Evolutionary conservation across 2,113 vertebrate species (phyloP).

Genomic region (Astur gentilis): DNA sequence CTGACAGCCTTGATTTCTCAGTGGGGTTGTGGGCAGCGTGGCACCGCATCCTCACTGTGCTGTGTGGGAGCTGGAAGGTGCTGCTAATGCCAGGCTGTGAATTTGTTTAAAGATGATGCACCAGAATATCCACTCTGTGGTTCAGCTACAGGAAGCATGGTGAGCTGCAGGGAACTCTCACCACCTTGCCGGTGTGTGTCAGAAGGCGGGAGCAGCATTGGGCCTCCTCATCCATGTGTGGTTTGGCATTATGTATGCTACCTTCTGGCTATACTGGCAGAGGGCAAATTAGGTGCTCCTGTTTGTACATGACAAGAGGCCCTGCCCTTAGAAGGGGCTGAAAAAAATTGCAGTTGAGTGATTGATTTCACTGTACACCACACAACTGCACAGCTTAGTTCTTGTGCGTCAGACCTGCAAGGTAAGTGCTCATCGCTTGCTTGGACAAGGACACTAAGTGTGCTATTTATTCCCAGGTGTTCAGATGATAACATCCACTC

Average conservation of each 20-base stretch:
- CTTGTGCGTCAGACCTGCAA: background rate
- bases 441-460: background rate
- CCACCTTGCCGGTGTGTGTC: rapidly evolving
- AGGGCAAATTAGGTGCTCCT: background rate
- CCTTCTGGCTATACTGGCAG: background rate
- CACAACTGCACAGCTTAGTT: background rate
- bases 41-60: rapidly evolving
- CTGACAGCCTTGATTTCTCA: background rate
- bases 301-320: background rate
- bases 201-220: background rate
- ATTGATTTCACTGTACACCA: background rate
- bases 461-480: background rate
- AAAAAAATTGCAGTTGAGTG: background rate
- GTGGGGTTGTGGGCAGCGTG: background rate
- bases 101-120: background rate
- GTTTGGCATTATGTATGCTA: background rate
- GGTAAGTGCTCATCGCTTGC: background rate
- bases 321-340: background rate
- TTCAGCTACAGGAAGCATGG: too few relatives aligned
- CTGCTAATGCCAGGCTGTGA: background rate
- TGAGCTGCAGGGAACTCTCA: background rate
- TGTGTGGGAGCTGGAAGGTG: background rate
- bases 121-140: rapidly evolving
- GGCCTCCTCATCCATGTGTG: background rate
- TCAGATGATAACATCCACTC: background rate